These are phyloP conservation scores for Sylvia atricapilla DNA, from an alignment of 2,113 vertebrate genomes.

Conservation along the genomic window DNA sequence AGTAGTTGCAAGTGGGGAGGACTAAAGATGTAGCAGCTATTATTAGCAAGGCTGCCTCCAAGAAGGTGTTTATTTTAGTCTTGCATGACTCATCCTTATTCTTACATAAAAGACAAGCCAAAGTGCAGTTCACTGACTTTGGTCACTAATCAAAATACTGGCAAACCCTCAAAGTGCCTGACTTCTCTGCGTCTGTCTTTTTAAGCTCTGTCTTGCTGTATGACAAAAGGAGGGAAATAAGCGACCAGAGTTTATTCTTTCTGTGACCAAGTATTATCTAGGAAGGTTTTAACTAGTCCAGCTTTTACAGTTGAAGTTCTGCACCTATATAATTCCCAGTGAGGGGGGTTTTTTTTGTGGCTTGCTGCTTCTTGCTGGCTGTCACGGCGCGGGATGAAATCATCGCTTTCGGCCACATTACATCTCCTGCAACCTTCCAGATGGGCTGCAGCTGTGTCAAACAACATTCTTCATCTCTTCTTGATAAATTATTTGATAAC, in stretches of 20 bases:
- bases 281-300: background rate
- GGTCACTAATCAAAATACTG: constrained; percentile 45
- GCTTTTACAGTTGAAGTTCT: background rate
- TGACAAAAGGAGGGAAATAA: background rate
- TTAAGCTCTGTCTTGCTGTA: background rate
- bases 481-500: constrained; percentile 33
- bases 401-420: background rate
- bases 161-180: background rate
- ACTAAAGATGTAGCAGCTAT: constrained; percentile 36
- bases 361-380: background rate
- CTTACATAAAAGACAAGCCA: constrained; percentile 60
- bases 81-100: constrained; percentile 52
- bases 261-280: background rate
- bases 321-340: background rate
- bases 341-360: background rate
- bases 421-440: constrained; percentile 19
- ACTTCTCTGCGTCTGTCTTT: background rate
- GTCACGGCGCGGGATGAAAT: background rate
- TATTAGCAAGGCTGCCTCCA: constrained; percentile 43
- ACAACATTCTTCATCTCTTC: constrained; percentile 38
- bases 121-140: constrained; percentile 53
- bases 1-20: background rate
- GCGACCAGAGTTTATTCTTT: background rate
- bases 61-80: constrained; percentile 65
- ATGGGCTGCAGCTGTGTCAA: constrained; percentile 26